These are phyloP conservation scores for Heterotis niloticus DNA, from an alignment of 2,113 vertebrate species.

Conservation along the genomic window DNA sequence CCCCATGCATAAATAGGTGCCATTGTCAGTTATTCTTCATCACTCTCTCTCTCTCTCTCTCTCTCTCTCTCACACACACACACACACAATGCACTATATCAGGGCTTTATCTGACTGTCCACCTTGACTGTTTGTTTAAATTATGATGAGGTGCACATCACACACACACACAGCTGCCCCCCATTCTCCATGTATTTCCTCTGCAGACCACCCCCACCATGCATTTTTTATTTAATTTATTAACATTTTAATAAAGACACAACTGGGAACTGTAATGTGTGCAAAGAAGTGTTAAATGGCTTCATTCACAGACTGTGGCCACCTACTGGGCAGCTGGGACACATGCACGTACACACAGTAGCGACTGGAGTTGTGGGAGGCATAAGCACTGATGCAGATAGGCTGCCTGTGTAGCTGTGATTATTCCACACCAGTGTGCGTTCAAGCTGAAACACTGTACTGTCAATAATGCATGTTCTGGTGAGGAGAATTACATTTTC, in stretches of 20 bases:
- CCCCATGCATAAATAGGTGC: no score
- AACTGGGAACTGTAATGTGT: not conserved
- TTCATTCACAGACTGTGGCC: not conserved
- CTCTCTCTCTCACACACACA: no score
- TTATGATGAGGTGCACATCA: not conserved
- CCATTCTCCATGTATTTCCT: not conserved
- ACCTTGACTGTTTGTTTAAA: not conserved
- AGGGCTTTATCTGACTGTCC: not conserved
- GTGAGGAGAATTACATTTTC: not conserved
- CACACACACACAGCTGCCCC: constrained; percentile 2
- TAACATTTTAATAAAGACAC: constrained; percentile 21
- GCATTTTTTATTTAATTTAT: not conserved
- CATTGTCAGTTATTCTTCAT: no score
- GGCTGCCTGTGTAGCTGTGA: not conserved
- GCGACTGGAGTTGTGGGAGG: not conserved
- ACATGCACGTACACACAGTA: no score
- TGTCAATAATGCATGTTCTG: not conserved
- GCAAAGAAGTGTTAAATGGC: constrained; percentile 24
- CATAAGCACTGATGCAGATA: not conserved
- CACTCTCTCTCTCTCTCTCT: no score
- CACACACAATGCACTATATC: not conserved
- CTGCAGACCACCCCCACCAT: not conserved
- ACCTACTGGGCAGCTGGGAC: not conserved
- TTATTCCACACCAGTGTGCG: not conserved
- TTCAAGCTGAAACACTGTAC: not conserved